These are phyloP conservation scores for Acanthochromis polyacanthus DNA, from an alignment of 2,113 vertebrate species.

Conservation along the genomic window DNA sequence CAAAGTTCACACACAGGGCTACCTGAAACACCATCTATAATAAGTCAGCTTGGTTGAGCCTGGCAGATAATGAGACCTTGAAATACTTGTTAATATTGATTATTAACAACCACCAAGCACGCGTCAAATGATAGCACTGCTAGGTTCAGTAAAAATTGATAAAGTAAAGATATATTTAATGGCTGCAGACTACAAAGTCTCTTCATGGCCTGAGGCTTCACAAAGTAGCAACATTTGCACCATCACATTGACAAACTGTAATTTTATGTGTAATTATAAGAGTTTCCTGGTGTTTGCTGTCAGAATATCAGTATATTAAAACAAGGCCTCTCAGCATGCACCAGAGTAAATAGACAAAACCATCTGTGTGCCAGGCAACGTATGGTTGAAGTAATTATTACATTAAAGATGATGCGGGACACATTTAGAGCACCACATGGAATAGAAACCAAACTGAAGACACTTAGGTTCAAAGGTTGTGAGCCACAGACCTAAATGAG, in stretches of 20 bases:
- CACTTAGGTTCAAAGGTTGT: background rate
- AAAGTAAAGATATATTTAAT: background rate
- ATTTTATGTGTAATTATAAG: background rate
- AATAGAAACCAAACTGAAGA: constrained; percentile 2
- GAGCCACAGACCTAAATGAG: background rate
- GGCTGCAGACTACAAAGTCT: background rate
- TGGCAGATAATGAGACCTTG: background rate
- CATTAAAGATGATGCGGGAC: background rate
- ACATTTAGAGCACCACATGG: background rate
- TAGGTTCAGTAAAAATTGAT: background rate
- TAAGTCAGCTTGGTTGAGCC: background rate
- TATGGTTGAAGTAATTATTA: background rate
- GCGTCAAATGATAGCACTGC: background rate
- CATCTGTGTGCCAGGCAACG: background rate
- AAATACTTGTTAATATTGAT: constrained; percentile 16
- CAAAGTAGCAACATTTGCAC: too few species aligned
- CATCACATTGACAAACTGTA: too few species aligned
- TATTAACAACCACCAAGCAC: background rate
- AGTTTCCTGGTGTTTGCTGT: constrained; percentile 15
- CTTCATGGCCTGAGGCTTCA: too few species aligned
- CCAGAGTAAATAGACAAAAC: background rate
- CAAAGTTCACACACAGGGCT: constrained; percentile 10
- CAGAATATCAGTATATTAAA: constrained; percentile 11
- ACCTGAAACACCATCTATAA: background rate
- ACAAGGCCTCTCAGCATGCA: constrained; percentile 6